Conservation (phyloP, 2,888 invertebrate species). For the Diachrysia chrysitis region DNA sequence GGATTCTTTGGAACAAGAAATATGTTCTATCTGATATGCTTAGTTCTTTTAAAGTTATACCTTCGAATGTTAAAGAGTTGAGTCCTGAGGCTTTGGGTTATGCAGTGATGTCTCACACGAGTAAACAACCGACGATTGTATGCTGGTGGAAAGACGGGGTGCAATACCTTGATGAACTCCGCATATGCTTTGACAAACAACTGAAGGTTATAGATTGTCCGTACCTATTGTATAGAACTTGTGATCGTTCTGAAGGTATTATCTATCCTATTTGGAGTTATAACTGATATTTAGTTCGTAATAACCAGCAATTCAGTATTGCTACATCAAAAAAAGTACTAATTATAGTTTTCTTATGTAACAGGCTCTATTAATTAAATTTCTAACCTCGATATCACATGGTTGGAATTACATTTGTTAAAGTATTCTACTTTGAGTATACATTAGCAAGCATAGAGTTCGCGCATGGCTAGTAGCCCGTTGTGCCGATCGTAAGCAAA, state of each 20-base stretch:
- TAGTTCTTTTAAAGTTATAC: constrained; percentile 86
- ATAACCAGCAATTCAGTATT: too few relatives aligned
- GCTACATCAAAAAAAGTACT: too few relatives aligned
- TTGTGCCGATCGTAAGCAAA: too few relatives aligned
- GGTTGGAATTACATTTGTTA: too few relatives aligned
- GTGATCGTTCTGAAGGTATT: background rate
- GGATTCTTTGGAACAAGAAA: constrained; percentile 88
- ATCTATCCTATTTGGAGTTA: constrained; percentile 9
- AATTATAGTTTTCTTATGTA: too few relatives aligned
- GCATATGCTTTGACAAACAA: constrained; percentile 92
- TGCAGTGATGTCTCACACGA: constrained; percentile 84
- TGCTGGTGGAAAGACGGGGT: constrained; percentile 89
- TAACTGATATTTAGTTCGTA: too few relatives aligned
- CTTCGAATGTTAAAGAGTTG: constrained; percentile 50
- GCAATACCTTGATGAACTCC: constrained; percentile 91
- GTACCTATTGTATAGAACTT: constrained; percentile 42
- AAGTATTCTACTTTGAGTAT: too few relatives aligned
- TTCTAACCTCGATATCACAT: too few relatives aligned
- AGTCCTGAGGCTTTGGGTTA: constrained; percentile 40
- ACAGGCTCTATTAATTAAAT: too few relatives aligned
- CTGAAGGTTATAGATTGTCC: constrained; percentile 91
- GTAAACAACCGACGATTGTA: constrained; percentile 89
- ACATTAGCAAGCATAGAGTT: too few relatives aligned
- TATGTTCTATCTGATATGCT: constrained; percentile 90
- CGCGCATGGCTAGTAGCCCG: too few relatives aligned